phyloP scores from a whole-genome alignment of 2,797 vertebrate genomes.

The Chromobotia macracanthus region DNA sequence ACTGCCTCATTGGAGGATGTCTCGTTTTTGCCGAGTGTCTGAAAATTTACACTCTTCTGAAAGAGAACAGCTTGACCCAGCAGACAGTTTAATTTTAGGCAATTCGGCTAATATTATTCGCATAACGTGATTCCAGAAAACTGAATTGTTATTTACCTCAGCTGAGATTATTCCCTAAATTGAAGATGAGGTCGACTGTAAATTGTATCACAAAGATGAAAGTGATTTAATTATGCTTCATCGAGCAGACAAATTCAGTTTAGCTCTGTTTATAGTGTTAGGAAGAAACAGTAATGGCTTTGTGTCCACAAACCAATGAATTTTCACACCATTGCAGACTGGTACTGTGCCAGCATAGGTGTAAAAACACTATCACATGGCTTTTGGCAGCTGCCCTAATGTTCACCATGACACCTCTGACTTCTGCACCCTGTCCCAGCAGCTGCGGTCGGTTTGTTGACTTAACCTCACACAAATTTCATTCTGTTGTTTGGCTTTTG shows the following conservation, averaged over 20 bases:
- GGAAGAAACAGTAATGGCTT: conserved; percentile 8
- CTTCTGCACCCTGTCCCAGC: conserved; percentile 9
- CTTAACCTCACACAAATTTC: conserved; percentile 26
- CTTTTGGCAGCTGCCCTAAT: conserved; percentile 40
- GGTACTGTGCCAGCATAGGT: conserved; percentile 33
- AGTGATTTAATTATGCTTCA: background rate
- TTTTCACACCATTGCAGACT: conserved; percentile 23
- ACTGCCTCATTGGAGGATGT: conserved; percentile 37
- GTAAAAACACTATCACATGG: conserved; percentile 35
- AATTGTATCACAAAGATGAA: background rate
- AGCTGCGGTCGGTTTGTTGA: conserved; percentile 18
- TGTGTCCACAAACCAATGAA: conserved; percentile 1
- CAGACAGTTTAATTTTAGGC: conserved; percentile 36
- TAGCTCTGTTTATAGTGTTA: conserved; percentile 6
- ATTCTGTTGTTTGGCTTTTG: background rate
- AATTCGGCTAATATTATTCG: conserved; percentile 7
- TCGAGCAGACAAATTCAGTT: background rate
- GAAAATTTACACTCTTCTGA: conserved; percentile 42
- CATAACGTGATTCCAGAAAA: background rate
- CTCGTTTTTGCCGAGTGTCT: conserved; percentile 45
- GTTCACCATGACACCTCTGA: conserved; percentile 40
- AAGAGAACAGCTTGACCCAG: conserved; percentile 20
- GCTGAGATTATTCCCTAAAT: background rate
- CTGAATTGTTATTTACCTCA: conserved; percentile 2
- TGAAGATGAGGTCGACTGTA: conserved; percentile 4